Percentiles rank a stretch among this genome's conserved stretches.
These are phyloP conservation scores for Hyperoodon ampullatus DNA, from an alignment of 2,113 vertebrate genomes.

Conservation along the genomic window DNA sequence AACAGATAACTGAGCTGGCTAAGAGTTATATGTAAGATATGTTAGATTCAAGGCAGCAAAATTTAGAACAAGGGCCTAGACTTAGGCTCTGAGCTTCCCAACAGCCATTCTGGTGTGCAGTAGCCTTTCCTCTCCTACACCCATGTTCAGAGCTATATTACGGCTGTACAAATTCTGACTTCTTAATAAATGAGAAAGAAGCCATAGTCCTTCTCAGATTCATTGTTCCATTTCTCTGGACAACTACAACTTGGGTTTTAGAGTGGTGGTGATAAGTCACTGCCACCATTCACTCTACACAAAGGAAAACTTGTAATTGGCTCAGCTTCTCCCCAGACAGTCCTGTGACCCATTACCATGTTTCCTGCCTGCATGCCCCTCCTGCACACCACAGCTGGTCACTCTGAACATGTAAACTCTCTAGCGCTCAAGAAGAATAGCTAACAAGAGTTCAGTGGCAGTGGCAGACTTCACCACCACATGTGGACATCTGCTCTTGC, in stretches of 20 bases:
- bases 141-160: background rate
- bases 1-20: slow-evolving; percentile 3
- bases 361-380: background rate
- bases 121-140: background rate
- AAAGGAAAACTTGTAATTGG: background rate
- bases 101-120: background rate
- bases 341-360: background rate
- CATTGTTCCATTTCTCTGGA: background rate
- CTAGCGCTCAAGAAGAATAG: background rate
- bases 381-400: background rate
- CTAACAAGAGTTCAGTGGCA: background rate
- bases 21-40: background rate
- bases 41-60: background rate
- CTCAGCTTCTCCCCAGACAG: background rate
- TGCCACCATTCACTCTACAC: background rate
- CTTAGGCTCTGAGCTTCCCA: background rate
- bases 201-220: background rate
- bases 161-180: background rate
- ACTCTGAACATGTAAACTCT: background rate
- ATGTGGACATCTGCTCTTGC: background rate
- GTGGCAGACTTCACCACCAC: background rate
- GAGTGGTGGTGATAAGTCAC: background rate
- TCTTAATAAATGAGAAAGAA: background rate
- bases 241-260: background rate
- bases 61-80: background rate